Evolutionary conservation across 1,140 invertebrate genomes (phyloP), one percentile per base, ranked within the genome.

Genomic region (Xylocopa sonorina): DNA sequence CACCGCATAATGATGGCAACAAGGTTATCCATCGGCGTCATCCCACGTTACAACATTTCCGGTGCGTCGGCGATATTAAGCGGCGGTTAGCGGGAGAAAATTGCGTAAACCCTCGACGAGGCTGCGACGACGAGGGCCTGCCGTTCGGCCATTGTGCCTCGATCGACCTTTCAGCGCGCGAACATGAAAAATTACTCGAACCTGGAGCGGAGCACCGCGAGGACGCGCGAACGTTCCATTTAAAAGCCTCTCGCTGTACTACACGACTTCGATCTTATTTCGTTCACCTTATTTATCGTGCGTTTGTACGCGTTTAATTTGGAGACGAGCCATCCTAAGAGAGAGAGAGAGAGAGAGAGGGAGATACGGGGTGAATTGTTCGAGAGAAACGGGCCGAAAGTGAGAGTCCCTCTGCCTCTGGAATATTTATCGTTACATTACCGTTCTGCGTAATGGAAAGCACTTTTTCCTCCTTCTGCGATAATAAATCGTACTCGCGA

Each of bases 1-100:
- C 78, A 76, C 66, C 48, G 60, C 60, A 55, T 83, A 84, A 84
- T 71, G 71, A 76, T 53, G 71, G 29, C 67, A 73, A 80, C 86
- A 84, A 85, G 83, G 75, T 66, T 77, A 73, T 73, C 50, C 62
- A 75, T 73, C 66, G 69, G 81, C 53, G 84, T 78, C 83, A 85
- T 81, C 55, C 67, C 24, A 46, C 43, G 79, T 85, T 80, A 85
- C 78, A 74, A 78, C 83, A 84, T 51, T 85, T 85, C 83, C 82
- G 80, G 67, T 55, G 62, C 51, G 43, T 27, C 55, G 63, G 46
- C 46, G 64, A 83, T 72, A 83, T 76, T 67, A 29, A 68, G 21
- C n/a, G 21, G 24, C 18, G 10, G 18, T 10, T 55, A 41, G n/a
- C 24, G 27, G 46, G 48, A 58, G 81, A 73, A 81, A 78, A 77